Percentiles rank a stretch among this genome's conserved stretches.
phyloP scores from a whole-genome alignment of 2,113 vertebrate genomes.

The Salvelinus sp. region DNA sequence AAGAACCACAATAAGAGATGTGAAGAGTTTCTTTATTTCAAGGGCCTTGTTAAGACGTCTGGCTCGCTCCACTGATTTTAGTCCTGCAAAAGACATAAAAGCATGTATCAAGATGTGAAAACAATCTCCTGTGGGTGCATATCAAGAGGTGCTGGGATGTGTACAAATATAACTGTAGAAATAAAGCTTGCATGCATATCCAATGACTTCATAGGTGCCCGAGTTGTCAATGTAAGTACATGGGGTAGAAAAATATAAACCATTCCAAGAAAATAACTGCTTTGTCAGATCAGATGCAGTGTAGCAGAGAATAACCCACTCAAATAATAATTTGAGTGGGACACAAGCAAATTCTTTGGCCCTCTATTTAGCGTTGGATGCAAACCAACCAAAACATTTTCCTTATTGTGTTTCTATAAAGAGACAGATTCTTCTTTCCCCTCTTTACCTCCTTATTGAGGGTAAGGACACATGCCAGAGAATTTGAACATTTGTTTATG shows the following conservation, averaged over 20 bases:
- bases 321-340: neutral
- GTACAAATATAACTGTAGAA: neutral
- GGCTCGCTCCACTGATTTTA: neutral
- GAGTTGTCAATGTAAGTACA: neutral
- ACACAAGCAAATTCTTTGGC: neutral
- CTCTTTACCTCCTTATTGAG: neutral
- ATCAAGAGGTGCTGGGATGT: neutral
- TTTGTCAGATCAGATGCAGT: neutral
- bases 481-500: neutral
- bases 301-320: neutral
- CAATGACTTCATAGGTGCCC: neutral
- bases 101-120: neutral
- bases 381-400: neutral
- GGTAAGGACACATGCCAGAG: neutral
- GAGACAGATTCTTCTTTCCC: neutral
- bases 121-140: neutral
- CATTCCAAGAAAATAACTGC: neutral
- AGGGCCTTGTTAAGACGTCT: neutral
- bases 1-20: neutral
- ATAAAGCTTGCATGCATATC: neutral
- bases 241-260: neutral
- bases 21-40: neutral
- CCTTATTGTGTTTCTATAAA: conserved; percentile 1
- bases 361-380: neutral
- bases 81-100: neutral